phyloP scores from a whole-genome alignment of 1,140 invertebrate genomes.

The Temnothorax curvispinosus region DNA sequence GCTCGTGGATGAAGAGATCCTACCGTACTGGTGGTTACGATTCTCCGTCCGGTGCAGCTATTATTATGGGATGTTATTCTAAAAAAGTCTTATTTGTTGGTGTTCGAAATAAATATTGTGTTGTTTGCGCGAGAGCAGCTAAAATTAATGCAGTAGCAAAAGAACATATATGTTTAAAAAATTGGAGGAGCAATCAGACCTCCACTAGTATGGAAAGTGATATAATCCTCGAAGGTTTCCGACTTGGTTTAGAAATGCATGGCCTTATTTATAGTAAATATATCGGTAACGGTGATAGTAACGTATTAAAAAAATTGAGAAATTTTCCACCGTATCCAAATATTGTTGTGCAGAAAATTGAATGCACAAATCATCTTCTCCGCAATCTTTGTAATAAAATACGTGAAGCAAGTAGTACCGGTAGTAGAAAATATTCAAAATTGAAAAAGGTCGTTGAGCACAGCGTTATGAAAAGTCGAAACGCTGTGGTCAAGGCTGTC shows the following conservation, averaged over 20 bases:
- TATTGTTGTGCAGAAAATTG: conserved; percentile 6
- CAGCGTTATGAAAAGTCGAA: neutral
- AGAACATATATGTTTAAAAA: conserved; percentile 19
- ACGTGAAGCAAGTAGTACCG: neutral
- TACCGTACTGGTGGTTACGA: neutral
- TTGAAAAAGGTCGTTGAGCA: neutral
- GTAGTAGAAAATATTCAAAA: neutral
- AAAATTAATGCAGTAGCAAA: neutral
- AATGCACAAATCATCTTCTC: neutral
- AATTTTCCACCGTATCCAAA: conserved; percentile 5
- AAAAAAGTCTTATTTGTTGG: neutral
- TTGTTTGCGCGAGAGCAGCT: neutral
- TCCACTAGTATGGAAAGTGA: neutral
- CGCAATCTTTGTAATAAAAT: neutral
- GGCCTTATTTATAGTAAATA: conserved; percentile 1
- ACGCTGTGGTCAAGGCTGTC: neutral
- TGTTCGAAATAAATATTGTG: neutral
- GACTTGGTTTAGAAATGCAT: conserved; percentile 5
- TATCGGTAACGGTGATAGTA: conserved; percentile 5
- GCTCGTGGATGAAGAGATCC: conserved; percentile 15
- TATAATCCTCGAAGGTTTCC: conserved; percentile 22
- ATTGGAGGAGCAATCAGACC: neutral
- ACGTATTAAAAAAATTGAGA: neutral
- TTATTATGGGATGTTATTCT: neutral
- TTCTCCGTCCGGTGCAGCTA: neutral